Conservation (phyloP, 2,888 invertebrate species). For the Thelaira solivaga region DNA sequence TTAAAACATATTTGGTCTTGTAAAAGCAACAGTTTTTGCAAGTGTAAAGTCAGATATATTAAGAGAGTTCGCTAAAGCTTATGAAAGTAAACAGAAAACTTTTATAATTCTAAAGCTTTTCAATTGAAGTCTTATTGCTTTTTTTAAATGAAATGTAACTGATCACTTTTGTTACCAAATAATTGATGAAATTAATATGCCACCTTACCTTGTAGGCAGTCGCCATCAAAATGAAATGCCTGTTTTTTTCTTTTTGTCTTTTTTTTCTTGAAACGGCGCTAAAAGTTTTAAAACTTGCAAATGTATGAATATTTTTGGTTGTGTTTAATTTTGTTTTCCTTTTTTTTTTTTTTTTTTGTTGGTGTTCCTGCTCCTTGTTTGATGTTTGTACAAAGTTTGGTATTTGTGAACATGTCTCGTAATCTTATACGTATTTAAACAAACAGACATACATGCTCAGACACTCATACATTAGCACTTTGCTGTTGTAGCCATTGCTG, state of each 20-base stretch:
- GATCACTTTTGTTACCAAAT: background rate
- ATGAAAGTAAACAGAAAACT: no score
- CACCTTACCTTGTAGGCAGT: background rate
- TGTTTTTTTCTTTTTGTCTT: background rate
- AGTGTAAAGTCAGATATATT: no score
- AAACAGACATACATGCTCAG: slow-evolving; percentile 2
- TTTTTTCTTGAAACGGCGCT: slow-evolving; percentile 52
- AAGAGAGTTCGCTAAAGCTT: no score
- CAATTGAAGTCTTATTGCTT: no score
- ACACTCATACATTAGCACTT: background rate
- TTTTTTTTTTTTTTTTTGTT: background rate
- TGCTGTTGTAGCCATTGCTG: background rate
- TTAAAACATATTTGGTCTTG: no score
- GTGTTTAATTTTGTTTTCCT: slow-evolving; percentile 39
- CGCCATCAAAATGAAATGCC: slow-evolving; percentile 13
- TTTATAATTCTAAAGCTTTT: no score
- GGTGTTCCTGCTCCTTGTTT: slow-evolving; percentile 9
- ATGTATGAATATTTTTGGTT: slow-evolving; percentile 58
- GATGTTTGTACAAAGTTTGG: slow-evolving; percentile 50
- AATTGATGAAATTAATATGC: background rate
- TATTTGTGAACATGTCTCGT: slow-evolving; percentile 60
- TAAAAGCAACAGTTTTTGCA: no score
- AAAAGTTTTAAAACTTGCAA: slow-evolving; percentile 64
- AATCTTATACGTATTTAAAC: slow-evolving; percentile 53
- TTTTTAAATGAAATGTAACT: no score